Evolutionary conservation across 2,888 invertebrate species (phyloP).

Genomic region (Ferrisia virgata): DNA sequence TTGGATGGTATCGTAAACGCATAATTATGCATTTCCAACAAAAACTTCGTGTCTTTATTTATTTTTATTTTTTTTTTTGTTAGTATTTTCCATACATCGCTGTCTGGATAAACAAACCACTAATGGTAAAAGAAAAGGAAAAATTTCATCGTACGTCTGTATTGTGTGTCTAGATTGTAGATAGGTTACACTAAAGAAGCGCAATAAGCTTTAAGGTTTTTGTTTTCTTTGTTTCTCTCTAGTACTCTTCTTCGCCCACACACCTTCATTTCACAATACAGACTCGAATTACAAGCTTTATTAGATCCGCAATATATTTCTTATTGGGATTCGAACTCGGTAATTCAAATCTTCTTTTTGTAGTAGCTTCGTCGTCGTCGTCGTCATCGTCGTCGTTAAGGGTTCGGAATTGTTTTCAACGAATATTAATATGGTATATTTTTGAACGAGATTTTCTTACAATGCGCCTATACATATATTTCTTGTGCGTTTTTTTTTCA

Average conservation of each 20-base stretch:
- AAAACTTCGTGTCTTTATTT: too few relatives aligned
- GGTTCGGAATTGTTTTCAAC: constrained; percentile 19
- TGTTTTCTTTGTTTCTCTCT: neutral
- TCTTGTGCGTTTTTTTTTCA: neutral
- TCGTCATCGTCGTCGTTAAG: neutral
- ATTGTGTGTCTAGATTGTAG: neutral
- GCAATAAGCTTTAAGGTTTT: neutral
- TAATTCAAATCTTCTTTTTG: constrained; percentile 29
- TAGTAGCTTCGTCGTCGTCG: neutral
- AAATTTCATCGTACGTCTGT: neutral
- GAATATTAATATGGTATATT: constrained; percentile 11
- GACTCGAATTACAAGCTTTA: constrained; percentile 15
- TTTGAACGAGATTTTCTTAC: neutral
- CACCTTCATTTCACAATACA: neutral
- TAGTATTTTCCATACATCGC: too few relatives aligned
- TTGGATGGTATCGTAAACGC: too few relatives aligned
- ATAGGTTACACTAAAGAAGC: neutral
- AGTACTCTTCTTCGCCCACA: neutral
- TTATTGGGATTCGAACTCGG: constrained; percentile 11
- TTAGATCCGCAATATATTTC: constrained; percentile 5
- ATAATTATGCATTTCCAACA: too few relatives aligned
- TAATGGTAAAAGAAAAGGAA: neutral
- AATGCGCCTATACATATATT: neutral
- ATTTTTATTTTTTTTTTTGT: too few relatives aligned
- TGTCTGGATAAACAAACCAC: neutral